A percentile compares a stretch with the other conserved stretches of the same genome.
Evolutionary conservation across 2,888 invertebrate species (phyloP).

Genomic region (Teinopalpus imperialis): DNA sequence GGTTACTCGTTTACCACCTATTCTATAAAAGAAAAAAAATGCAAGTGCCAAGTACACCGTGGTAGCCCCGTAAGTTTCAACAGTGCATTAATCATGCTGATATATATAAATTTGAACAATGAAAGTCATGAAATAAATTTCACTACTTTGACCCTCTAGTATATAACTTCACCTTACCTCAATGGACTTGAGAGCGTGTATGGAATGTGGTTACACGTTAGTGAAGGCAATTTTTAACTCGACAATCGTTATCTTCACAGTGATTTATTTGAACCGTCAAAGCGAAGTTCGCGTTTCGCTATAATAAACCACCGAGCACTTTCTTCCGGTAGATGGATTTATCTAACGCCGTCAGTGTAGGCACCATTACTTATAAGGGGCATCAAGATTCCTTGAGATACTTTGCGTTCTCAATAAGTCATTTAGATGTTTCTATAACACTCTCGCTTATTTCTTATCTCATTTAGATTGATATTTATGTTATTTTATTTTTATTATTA

Average conservation of each 20-base stretch:
- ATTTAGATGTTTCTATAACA: slow-evolving; percentile 4
- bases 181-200: too few species aligned
- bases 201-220: slow-evolving; percentile 7
- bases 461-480: too few species aligned
- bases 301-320: slow-evolving; percentile 2
- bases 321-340: slow-evolving; percentile 4
- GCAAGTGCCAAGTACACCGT: too few species aligned
- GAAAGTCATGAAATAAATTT: too few species aligned
- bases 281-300: slow-evolving; percentile 8
- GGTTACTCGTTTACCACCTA: too few species aligned
- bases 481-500: too few species aligned
- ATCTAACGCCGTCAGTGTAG: slow-evolving; percentile 3
- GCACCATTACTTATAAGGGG: slow-evolving; percentile 18
- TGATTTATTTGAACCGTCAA: slow-evolving; percentile 19
- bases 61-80: too few species aligned
- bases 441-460: slow-evolving; percentile 20
- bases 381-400: slow-evolving; percentile 12
- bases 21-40: too few species aligned
- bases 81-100: too few species aligned
- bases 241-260: slow-evolving; percentile 10
- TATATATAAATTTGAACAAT: too few species aligned
- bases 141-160: too few species aligned
- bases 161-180: too few species aligned
- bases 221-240: slow-evolving; percentile 13
- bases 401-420: background rate